Evolutionary conservation across 2,888 invertebrate genomes (phyloP).

Genomic region (Cryptocheilus praepositus): DNA sequence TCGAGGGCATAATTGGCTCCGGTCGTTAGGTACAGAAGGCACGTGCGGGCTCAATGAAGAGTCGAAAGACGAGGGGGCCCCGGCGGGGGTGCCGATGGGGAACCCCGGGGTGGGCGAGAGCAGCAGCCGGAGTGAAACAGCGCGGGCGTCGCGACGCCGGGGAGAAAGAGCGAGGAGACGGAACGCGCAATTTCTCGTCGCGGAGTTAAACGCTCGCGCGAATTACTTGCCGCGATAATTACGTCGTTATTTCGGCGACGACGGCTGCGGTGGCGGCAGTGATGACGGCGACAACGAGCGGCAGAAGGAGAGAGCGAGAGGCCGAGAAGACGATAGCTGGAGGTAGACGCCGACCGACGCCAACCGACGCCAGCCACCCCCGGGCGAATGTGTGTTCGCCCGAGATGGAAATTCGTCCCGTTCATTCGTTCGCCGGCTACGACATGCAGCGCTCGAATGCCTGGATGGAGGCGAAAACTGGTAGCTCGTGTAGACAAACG

Average conservation of each 20-base stretch:
- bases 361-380: conserved; percentile 6
- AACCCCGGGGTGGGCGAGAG: not conserved
- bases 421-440: not conserved
- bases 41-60: conserved; percentile 22
- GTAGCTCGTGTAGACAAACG: not conserved
- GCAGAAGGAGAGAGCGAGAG: not conserved
- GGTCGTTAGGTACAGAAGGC: conserved; percentile 33
- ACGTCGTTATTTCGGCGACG: conserved; percentile 34
- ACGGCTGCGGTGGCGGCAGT: conserved; percentile 5
- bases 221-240: conserved; percentile 37
- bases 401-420: conserved; percentile 27
- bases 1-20: conserved; percentile 44
- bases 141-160: not conserved
- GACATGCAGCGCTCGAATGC: too few relatives aligned
- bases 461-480: too few relatives aligned
- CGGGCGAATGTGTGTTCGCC: conserved; percentile 12
- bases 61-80: not conserved
- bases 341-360: conserved; percentile 5
- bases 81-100: not conserved
- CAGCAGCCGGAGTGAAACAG: not conserved
- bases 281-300: not conserved
- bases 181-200: conserved; percentile 23
- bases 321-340: not conserved
- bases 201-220: conserved; percentile 16
- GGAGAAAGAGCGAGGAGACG: not conserved